Evolutionary conservation across 2,113 vertebrate species (phyloP), one percentile per base, ranked within the genome.

Genomic region (Pseudonaja textilis): DNA sequence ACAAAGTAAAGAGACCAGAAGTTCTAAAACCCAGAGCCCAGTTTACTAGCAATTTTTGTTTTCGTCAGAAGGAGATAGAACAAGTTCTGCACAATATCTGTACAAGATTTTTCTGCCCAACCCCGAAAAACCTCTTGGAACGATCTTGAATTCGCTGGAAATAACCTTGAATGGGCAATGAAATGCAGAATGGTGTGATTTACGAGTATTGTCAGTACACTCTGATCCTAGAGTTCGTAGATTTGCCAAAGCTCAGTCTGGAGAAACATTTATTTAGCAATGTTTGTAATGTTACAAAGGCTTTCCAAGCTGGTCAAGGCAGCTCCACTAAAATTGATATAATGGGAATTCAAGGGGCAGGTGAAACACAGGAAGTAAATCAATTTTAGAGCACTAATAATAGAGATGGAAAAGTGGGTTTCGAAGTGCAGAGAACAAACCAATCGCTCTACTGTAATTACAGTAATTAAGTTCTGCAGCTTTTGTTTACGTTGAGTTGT

Each of bases 121-220:
- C 10, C 29, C 45, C 52, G 34, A 45, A 59, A 39, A 26, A 39
- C 59, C 20, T 90, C 42, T 86, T 86, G 29, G n/a, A 86, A 16
- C 4, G 64, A 74, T 74, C 92, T 59, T 12, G 92, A 42, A 85
- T 29, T 50, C 11, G 20, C 42, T 90, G 92, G 45, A 64, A 86
- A 56, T 47, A 61, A 87, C 89, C 92, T 93, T 87, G 92, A 90
- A 93, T 86, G 81, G 89, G 56, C 92, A 90, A 87, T 22, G 56
- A 64, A 61, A 87, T 22, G 87, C 61, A 89, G 50, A 55, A 2
- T 8, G 50, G 50, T 39, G 54, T 90, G 92, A 93, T 93, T 90
- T 54, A 87, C 54, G 74, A 50, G 45, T 47, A 5, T 23, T 90
- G 92, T 90, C 89, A 87, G 55, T 11, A 90, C 39, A n/a, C 81